Percentiles rank a stretch among this genome's conserved stretches.
These are phyloP conservation scores for Elgonia sp. DNA, from an alignment of 2,888 invertebrate genomes.

Conservation along the genomic window DNA sequence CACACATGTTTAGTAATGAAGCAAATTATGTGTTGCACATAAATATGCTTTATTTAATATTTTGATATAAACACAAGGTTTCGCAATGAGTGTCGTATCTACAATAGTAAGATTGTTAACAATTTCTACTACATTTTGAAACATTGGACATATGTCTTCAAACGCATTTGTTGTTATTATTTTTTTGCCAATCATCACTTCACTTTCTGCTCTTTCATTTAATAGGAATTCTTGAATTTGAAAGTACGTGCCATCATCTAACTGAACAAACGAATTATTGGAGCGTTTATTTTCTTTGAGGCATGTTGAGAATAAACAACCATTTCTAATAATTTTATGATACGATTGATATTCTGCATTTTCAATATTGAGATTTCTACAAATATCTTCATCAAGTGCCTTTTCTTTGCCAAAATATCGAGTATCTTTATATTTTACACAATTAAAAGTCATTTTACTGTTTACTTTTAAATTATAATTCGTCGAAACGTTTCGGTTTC, in stretches of 20 bases:
- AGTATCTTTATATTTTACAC: not conserved
- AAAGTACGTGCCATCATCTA: constrained; percentile 15
- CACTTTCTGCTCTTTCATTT: not conserved
- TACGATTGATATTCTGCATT: not conserved
- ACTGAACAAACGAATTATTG: constrained; percentile 16
- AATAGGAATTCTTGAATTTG: not conserved
- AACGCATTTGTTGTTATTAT: too few relatives aligned
- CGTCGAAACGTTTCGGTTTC: not conserved
- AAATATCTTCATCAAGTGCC: not conserved
- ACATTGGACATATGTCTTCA: too few relatives aligned
- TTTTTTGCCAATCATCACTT: not conserved
- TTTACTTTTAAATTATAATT: not conserved
- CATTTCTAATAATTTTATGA: not conserved
- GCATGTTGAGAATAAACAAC: constrained; percentile 6
- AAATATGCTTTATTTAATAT: too few relatives aligned
- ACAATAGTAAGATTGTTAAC: too few relatives aligned
- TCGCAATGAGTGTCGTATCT: too few relatives aligned
- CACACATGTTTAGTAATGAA: too few relatives aligned
- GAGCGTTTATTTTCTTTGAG: constrained; percentile 12
- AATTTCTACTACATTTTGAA: too few relatives aligned
- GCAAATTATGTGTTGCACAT: too few relatives aligned
- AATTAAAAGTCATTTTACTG: not conserved
- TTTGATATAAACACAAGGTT: too few relatives aligned
- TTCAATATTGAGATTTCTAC: too few relatives aligned
- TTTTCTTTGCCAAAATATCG: constrained; percentile 7